These are phyloP conservation scores for Vimba vimba DNA, from an alignment of 2,113 vertebrate species.

Conservation along the genomic window DNA sequence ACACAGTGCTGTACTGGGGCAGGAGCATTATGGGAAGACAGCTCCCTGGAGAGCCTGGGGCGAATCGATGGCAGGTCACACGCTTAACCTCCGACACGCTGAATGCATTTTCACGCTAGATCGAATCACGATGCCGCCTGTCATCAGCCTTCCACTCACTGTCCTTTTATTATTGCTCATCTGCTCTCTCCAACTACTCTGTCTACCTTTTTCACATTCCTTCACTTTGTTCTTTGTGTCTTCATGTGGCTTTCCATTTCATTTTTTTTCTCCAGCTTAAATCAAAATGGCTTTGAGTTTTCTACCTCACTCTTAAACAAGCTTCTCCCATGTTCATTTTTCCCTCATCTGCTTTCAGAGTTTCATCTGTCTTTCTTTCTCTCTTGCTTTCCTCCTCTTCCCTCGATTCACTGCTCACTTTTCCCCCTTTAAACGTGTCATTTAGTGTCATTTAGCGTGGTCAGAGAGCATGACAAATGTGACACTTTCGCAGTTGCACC, in stretches of 20 bases:
- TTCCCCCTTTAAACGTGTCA: slow-evolving; percentile 73
- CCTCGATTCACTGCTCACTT: slow-evolving; percentile 60
- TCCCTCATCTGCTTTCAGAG: slow-evolving; percentile 1
- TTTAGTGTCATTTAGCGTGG: slow-evolving; percentile 80
- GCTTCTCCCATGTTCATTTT: slow-evolving; percentile 21
- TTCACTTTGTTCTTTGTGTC: background rate
- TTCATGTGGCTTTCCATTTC: background rate
- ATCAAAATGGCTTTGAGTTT: background rate
- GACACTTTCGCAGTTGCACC: slow-evolving; percentile 76
- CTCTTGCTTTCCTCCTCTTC: slow-evolving; percentile 27
- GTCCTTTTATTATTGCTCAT: slow-evolving; percentile 18
- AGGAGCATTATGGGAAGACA: slow-evolving; percentile 49
- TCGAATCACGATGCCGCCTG: slow-evolving; percentile 69
- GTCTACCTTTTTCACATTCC: slow-evolving; percentile 15
- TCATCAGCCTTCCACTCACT: slow-evolving; percentile 52
- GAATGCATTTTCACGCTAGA: slow-evolving; percentile 73
- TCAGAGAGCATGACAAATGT: slow-evolving; percentile 81
- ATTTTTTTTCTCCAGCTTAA: background rate
- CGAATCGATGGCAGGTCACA: slow-evolving; percentile 69
- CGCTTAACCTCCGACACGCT: slow-evolving; percentile 66
- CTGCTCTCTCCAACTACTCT: slow-evolving; percentile 22
- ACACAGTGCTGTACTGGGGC: slow-evolving; percentile 12
- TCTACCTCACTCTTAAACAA: slow-evolving; percentile 40
- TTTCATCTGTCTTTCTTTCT: slow-evolving; percentile 28
- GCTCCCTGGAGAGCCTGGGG: slow-evolving; percentile 24